phyloP scores from a whole-genome alignment of 2,888 invertebrate genomes.

The Sinodicranocentrus sp. region DNA sequence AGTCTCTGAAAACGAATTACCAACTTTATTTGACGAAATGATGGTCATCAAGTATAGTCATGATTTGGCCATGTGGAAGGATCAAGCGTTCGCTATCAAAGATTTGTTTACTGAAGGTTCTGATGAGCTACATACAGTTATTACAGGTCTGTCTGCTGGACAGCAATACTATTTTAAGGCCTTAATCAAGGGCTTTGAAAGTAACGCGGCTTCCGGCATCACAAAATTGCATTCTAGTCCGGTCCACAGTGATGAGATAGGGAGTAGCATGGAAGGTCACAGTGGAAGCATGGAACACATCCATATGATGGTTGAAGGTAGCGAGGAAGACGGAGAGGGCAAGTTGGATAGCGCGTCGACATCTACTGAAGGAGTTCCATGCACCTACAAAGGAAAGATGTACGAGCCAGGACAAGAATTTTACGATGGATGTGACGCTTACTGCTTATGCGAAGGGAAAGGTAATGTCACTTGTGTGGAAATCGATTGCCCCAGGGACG shows the following conservation, averaged over 20 bases:
- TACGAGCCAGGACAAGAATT: slow-evolving; percentile 83
- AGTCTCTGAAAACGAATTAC: slow-evolving; percentile 69
- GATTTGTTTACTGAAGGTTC: slow-evolving; percentile 71
- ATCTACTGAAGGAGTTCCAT: slow-evolving; percentile 71
- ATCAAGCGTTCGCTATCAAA: slow-evolving; percentile 66
- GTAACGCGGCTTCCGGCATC: slow-evolving; percentile 71
- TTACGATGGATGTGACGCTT: slow-evolving; percentile 89
- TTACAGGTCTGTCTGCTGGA: slow-evolving; percentile 64
- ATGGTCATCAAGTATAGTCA: slow-evolving; percentile 70
- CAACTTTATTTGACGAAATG: slow-evolving; percentile 64
- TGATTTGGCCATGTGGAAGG: slow-evolving; percentile 70
- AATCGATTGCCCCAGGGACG: slow-evolving; percentile 90
- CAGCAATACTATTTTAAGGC: slow-evolving; percentile 75
- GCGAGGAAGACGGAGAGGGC: slow-evolving; percentile 26
- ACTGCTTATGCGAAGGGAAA: slow-evolving; percentile 86
- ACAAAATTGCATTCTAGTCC: slow-evolving; percentile 55
- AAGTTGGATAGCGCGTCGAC: slow-evolving; percentile 23
- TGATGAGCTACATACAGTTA: slow-evolving; percentile 71
- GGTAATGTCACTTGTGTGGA: slow-evolving; percentile 87
- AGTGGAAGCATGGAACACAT: slow-evolving; percentile 58
- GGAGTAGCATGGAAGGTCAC: slow-evolving; percentile 42
- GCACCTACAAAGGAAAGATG: slow-evolving; percentile 78
- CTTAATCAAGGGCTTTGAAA: slow-evolving; percentile 68
- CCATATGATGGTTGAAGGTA: slow-evolving; percentile 22
- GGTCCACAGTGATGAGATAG: slow-evolving; percentile 33